Percentiles rank a stretch among this genome's conserved stretches.
Evolutionary conservation across 2,113 vertebrate genomes (phyloP).

Genomic region (Menura novaehollandiae): DNA sequence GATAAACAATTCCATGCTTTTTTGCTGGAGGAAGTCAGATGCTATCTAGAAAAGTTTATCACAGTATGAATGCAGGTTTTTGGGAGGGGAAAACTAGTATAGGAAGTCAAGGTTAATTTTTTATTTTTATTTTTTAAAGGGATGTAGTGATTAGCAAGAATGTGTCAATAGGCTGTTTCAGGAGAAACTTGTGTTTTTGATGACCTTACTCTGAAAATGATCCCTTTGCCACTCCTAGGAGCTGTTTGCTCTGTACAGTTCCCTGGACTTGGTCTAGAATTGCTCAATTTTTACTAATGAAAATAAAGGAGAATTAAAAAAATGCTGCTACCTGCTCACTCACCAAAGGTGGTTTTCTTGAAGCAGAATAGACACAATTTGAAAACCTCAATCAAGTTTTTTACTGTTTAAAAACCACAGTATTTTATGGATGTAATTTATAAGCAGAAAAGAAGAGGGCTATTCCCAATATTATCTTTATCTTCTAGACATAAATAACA

Average conservation of each 20-base stretch:
- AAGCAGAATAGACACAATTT: not conserved
- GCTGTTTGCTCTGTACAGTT: not conserved
- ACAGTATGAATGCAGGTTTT: not conserved
- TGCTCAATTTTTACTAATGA: not conserved
- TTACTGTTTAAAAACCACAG: conserved; percentile 29
- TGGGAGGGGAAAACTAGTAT: not conserved
- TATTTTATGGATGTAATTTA: conserved; percentile 66
- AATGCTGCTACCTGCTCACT: not conserved
- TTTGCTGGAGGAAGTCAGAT: not conserved
- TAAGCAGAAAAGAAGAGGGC: conserved; percentile 38
- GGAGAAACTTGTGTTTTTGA: not conserved
- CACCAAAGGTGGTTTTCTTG: not conserved
- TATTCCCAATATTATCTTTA: conserved; percentile 71
- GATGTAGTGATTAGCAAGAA: not conserved
- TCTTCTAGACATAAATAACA: conserved; percentile 69
- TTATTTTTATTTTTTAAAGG: not conserved
- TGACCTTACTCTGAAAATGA: not conserved
- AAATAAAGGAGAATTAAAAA: not conserved
- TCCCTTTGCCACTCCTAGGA: not conserved
- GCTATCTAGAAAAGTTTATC: not conserved
- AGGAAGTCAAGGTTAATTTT: not conserved
- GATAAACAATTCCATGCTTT: not conserved
- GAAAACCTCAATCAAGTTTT: conserved; percentile 20
- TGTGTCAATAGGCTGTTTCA: not conserved
- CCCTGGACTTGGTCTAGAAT: not conserved